A percentile compares a stretch with the other conserved stretches of the same genome.
Conservation (phyloP, 2,888 invertebrate species). For the Quadriops clusia region DNA sequence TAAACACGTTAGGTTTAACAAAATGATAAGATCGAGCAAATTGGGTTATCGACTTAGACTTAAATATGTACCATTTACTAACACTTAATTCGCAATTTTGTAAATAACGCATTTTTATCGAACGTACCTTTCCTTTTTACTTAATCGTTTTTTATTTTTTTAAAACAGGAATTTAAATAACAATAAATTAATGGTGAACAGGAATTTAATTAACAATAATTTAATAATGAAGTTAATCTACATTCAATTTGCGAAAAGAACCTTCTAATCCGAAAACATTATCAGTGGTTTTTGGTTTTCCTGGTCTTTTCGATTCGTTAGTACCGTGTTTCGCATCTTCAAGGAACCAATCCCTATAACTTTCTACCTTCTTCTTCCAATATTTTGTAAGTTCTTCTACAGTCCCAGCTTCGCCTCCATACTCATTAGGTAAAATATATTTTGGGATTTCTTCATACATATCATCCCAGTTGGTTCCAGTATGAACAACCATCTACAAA, state of each 20-base stretch:
- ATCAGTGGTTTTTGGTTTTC: constrained; percentile 41
- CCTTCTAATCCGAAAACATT: constrained; percentile 41
- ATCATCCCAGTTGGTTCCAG: constrained; percentile 39
- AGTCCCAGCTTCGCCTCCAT: constrained; percentile 50
- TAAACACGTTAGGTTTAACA: too few relatives aligned
- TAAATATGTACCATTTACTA: too few relatives aligned
- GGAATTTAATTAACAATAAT: too few relatives aligned
- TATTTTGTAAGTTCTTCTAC: constrained; percentile 39
- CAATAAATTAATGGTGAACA: too few relatives aligned
- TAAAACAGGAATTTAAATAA: too few relatives aligned
- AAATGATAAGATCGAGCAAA: too few relatives aligned
- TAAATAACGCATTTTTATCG: too few relatives aligned
- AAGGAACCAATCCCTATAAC: constrained; percentile 40
- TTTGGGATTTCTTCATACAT: constrained; percentile 47
- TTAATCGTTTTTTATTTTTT: too few relatives aligned
- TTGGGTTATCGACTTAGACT: too few relatives aligned
- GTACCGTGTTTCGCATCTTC: constrained; percentile 39
- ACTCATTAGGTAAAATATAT: constrained; percentile 49
- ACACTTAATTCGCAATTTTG: too few relatives aligned
- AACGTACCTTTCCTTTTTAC: too few relatives aligned
- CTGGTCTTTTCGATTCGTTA: constrained; percentile 42
- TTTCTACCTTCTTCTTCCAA: constrained; percentile 42
- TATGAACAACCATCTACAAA: constrained; percentile 42
- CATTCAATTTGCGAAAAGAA: constrained; percentile 18
- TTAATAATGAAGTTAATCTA: too few relatives aligned